Base-by-base conservation (phyloP, 2,888 invertebrate species). In the Stictocephala bisonia region DNA sequence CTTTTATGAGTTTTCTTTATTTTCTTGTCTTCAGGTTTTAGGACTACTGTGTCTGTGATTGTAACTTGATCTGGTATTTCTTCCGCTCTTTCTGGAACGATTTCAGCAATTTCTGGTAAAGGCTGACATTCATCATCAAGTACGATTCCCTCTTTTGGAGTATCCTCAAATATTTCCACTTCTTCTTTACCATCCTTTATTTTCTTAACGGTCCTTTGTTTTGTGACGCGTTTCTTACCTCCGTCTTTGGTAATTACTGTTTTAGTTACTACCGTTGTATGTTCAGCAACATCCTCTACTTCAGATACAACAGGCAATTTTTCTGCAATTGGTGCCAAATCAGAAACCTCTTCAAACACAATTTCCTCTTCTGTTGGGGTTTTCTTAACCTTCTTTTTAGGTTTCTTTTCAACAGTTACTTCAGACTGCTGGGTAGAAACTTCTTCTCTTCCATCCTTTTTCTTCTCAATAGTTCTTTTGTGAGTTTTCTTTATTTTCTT, bases 41-140 rank as follows among this genome's bases (percentile, higher is more conserved):
- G 81, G 6, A 82, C 83, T 40, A 80, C 76, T 13, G 82, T 78
- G 53, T 73, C 72, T 77, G 81, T 77, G 31, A 70, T 64, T 58
- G 71, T 73, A 53, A 76, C 83, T 75, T 84, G 80, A 78, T 85
- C 84, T 26, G 86, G 85, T 20, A 83, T 78, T 72, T 83, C 82
- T 11, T 70, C 71, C 66, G 77, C 80, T 76, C 29, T 83, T 71
- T 76, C 80, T 77, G 40, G 29, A 18, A 68, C 53, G 18, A 68
- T 50, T 26, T 22, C 71, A n/a, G 41, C 22, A 15, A 71, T 67
- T 18, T 66, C 69, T 26, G 73, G 50, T 9, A 70, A 35, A 6
- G 41, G 66, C n/a, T 76, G 70, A 24, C 66, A 44, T 22, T 69
- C 48, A n/a, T 73, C 69, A 4, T 73, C 73, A 18, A 73, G 22